A percentile compares a stretch with the other conserved stretches of the same genome.
Conservation (phyloP, 2,888 invertebrate species). For the Clusia tigrina region DNA sequence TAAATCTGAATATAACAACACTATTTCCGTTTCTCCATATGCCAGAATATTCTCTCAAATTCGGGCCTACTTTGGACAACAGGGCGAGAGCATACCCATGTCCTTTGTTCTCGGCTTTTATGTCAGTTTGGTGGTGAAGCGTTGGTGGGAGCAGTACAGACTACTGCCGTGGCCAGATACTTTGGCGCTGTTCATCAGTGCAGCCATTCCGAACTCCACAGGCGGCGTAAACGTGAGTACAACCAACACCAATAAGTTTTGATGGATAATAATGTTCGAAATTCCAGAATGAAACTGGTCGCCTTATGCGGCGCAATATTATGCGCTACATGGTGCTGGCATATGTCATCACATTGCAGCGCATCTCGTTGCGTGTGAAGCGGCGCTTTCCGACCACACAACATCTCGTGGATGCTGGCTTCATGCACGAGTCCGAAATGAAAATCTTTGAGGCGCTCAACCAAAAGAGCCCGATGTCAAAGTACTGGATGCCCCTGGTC, state of each 20-base stretch:
- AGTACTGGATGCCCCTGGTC: constrained; percentile 92
- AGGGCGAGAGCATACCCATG: constrained; percentile 91
- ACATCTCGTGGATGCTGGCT: constrained; percentile 88
- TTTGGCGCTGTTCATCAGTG: constrained; percentile 88
- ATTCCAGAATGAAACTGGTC: constrained; percentile 83
- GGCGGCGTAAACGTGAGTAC: constrained; percentile 56
- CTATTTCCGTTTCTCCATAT: constrained; percentile 27
- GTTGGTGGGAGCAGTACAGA: constrained; percentile 97
- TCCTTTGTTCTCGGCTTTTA: constrained; percentile 96
- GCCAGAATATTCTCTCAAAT: constrained; percentile 87
- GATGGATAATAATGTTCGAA: neutral
- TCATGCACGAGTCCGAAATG: constrained; percentile 90
- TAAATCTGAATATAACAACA: too few relatives aligned
- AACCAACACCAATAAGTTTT: too few relatives aligned
- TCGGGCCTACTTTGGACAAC: constrained; percentile 84
- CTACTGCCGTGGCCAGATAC: constrained; percentile 94
- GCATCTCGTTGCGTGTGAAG: constrained; percentile 87
- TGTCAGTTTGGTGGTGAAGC: constrained; percentile 87
- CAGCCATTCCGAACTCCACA: constrained; percentile 85
- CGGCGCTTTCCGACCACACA: constrained; percentile 88
- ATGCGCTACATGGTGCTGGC: constrained; percentile 88
- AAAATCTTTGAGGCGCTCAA: constrained; percentile 92
- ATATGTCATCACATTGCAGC: constrained; percentile 87
- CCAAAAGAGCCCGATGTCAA: constrained; percentile 87
- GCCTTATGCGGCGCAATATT: constrained; percentile 88